Evolutionary conservation across 1,140 invertebrate species (phyloP), one percentile per base, ranked within the genome.

Genomic region (Cheumatopsyche charites): DNA sequence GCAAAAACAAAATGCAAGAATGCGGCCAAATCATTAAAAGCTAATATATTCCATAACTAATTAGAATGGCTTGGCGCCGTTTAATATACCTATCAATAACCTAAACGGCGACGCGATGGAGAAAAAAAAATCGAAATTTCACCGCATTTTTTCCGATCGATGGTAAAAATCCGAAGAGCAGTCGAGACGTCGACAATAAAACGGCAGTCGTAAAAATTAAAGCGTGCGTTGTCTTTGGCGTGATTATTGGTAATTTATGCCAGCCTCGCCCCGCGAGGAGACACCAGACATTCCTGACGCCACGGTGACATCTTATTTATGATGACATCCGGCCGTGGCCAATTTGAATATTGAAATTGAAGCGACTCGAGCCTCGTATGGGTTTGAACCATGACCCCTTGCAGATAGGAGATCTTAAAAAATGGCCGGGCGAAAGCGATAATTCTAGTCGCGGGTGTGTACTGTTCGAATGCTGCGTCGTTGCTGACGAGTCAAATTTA

Each of bases 241-340:
- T 68, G 67, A 68, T 68, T 68, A 52, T 58, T 36, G 26, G 19
- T 52, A 68, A 68, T 68, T 68, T 68, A 68, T 68, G 19, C 47
- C 9, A 36, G 29, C 29, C 29, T 36, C 29, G 29, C 29, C 29
- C 29, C 23, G 29, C 15, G 42, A 43, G 63, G 29, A 29, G 15
- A 45, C 43, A 43, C 15, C 19, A 58, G 19, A 58, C 70, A 69
- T 75, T 75, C 63, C 58, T 45, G 36, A 68, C 58, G 73, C 17
- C 36, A n/a, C n/a, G 70, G 74, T 72, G 74, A 75, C 74, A 75
- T 75, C 74, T 75, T 75, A 68, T 72, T 72, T 75, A 72, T 70
- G 52, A 41, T 23, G 67, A 69, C 62, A 70, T 73, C 74, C 65
- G 68, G 71, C 49, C 62, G 41, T 13, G 62, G 36, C 26, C 55